Evolutionary conservation across 2,797 vertebrate genomes (phyloP), one percentile per base, ranked within the genome.

Genomic region (Bucorvus abyssinicus): DNA sequence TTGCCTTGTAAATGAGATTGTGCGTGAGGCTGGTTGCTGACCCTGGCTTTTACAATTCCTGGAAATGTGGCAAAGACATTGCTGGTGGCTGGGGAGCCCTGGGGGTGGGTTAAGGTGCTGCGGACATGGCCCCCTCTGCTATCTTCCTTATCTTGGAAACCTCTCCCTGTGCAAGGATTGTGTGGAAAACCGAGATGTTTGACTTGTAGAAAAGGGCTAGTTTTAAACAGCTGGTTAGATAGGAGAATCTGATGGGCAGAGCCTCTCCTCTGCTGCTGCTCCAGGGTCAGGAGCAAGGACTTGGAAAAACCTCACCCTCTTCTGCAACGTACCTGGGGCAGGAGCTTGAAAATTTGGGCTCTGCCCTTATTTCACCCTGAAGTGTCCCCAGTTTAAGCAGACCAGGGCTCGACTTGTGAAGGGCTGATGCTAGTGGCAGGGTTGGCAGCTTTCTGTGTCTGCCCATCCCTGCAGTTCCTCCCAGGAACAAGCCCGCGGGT

Each of bases 211-310:
- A 34, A 26, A 84, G 38, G 78, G 21, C 3, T 73, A 19, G 20
- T 23, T 80, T 71, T 73, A 26, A 29, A 14, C 49, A 68, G 20
- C n/a, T 52, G 16, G 9, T 70, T 47, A 5, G 22, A 7, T 38
- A 55, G 12, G 50, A 42, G 4, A 3, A 10, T 67, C 18, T 55
- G 64, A 16, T 0, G 1, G 42, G 9, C 56, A 57, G n/a, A 90
- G 5, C 32, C 14, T 86, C n/a, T 70, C 17, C 38, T 29, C 55
- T 65, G 76, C 38, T 77, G 63, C 76, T 75, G 64, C 52, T 81
- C 64, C 44, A 30, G 26, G 26, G 16, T 2, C 40, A 78, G 40
- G 19, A 85, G 38, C 19, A 69, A 82, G 34, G 36, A n/a, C 38
- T 38, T 50, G 29, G 61, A 12, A 38, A 87, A 84, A 49, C 8